Percentiles rank a stretch among this genome's conserved stretches.
phyloP scores from a whole-genome alignment of 2,797 vertebrate genomes.

The Pagetopsis macropterus region DNA sequence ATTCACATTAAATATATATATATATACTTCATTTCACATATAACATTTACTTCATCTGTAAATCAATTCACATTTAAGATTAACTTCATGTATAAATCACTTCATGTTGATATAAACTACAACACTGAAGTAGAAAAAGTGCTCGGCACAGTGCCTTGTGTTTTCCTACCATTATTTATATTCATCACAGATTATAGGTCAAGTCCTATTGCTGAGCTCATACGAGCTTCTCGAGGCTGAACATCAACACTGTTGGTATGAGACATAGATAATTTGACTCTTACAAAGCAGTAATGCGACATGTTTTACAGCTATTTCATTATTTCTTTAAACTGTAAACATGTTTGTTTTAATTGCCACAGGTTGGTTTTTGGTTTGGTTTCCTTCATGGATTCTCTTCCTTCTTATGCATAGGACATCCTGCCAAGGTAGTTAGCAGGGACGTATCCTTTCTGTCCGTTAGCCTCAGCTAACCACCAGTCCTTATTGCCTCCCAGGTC shows the following conservation, averaged over 20 bases:
- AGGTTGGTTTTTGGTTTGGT: neutral
- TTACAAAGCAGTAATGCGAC: constrained; percentile 40
- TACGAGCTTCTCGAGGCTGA: constrained; percentile 33
- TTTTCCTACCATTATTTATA: constrained; percentile 23
- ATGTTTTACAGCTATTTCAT: constrained; percentile 3
- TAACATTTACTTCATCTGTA: constrained; percentile 52
- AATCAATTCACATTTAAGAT: constrained; percentile 42
- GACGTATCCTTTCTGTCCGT: constrained; percentile 94
- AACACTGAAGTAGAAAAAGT: constrained; percentile 86
- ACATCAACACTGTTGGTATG: constrained; percentile 62
- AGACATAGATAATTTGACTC: constrained; percentile 33
- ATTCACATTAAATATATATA: constrained; percentile 52
- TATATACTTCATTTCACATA: constrained; percentile 35
- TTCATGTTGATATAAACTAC: constrained; percentile 58
- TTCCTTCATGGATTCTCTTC: constrained; percentile 68
- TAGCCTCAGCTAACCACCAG: constrained; percentile 96
- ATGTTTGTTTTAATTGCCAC: constrained; percentile 22
- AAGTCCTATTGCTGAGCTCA: constrained; percentile 30
- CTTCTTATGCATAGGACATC: constrained; percentile 94
- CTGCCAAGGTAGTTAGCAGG: constrained; percentile 96
- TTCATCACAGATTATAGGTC: constrained; percentile 43
- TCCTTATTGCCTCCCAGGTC: constrained; percentile 96
- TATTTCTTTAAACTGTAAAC: constrained; percentile 2
- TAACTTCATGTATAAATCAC: constrained; percentile 50
- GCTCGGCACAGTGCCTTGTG: constrained; percentile 65